phyloP scores from a whole-genome alignment of 2,888 invertebrate species.

The Pandemis heparana region DNA sequence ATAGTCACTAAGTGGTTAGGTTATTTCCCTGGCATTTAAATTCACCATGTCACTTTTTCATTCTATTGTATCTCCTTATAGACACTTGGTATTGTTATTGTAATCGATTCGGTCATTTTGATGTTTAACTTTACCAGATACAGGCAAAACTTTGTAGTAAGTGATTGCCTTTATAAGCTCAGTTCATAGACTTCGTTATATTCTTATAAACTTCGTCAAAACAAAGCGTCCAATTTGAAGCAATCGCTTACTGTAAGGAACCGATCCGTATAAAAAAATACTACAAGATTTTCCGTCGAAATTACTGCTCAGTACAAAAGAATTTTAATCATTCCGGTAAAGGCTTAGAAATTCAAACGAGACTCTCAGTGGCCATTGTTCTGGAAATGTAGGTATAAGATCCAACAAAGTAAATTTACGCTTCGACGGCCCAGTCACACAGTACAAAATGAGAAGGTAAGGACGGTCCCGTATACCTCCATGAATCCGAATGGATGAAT shows the following conservation, averaged over 20 bases:
- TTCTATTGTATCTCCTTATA: too few species aligned
- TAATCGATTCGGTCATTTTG: too few species aligned
- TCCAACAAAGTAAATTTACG: constrained; percentile 35
- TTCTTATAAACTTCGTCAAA: too few species aligned
- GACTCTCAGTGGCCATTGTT: constrained; percentile 18
- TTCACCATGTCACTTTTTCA: too few species aligned
- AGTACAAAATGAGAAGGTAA: constrained; percentile 31
- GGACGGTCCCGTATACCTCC: constrained; percentile 19
- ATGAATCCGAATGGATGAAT: constrained; percentile 37
- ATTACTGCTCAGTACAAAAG: constrained; percentile 22
- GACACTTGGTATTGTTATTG: too few species aligned
- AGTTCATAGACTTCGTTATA: too few species aligned
- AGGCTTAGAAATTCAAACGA: constrained; percentile 25
- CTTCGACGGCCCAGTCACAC: constrained; percentile 29
- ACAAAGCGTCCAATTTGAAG: not conserved
- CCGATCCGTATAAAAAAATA: constrained; percentile 3
- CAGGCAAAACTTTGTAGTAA: too few species aligned
- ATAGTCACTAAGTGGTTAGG: too few species aligned
- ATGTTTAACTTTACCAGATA: too few species aligned
- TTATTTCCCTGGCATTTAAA: not conserved
- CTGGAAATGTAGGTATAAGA: constrained; percentile 26
- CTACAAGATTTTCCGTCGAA: constrained; percentile 7
- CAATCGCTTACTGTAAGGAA: not conserved
- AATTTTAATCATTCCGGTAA: constrained; percentile 28
- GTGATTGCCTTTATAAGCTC: too few species aligned